phyloP scores from a whole-genome alignment of 2,797 vertebrate genomes.

The Hapalemur alaotrensis region DNA sequence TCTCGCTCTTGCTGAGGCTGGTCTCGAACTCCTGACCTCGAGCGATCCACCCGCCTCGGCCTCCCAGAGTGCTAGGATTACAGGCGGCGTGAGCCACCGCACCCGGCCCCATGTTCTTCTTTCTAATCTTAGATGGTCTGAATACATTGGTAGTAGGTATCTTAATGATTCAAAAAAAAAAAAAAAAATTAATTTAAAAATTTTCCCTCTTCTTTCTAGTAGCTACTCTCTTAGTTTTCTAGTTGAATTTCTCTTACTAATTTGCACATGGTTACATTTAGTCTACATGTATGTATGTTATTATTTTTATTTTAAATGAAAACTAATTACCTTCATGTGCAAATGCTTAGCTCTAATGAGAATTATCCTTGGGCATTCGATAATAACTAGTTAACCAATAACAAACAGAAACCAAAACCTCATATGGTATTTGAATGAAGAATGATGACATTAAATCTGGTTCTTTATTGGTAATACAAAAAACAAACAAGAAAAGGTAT shows the following conservation, averaged over 20 bases:
- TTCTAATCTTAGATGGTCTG: background rate
- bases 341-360: background rate
- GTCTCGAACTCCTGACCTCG: too few species aligned
- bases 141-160: background rate
- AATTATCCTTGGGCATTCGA: background rate
- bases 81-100: too few species aligned
- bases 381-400: slow-evolving; percentile 10
- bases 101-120: background rate
- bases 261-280: background rate
- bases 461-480: background rate
- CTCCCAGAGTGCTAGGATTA: too few species aligned
- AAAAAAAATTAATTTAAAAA: slow-evolving; percentile 12
- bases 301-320: slow-evolving; percentile 55
- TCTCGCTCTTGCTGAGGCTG: too few species aligned
- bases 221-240: background rate
- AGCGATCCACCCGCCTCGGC: too few species aligned
- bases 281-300: background rate
- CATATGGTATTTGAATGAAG: background rate
- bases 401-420: slow-evolving; percentile 30
- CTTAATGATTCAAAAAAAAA: background rate
- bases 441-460: slow-evolving; percentile 16
- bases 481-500: background rate
- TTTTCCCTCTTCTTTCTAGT: background rate
- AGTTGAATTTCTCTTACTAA: slow-evolving; percentile 13
- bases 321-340: background rate